phyloP scores from a whole-genome alignment of 1,140 invertebrate species.

The Caerostris darwini region DNA sequence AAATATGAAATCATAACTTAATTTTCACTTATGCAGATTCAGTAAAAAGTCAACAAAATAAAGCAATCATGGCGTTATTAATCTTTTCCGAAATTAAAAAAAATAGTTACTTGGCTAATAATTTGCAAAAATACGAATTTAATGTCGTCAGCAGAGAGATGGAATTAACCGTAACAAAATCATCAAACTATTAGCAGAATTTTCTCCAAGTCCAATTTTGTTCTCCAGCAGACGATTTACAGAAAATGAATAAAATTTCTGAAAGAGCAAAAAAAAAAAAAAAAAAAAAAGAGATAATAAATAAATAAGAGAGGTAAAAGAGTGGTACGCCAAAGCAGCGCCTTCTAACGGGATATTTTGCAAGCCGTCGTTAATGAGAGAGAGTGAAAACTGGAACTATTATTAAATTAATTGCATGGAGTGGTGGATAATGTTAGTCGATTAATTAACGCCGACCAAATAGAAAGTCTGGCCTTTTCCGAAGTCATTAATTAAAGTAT shows the following conservation, averaged over 20 bases:
- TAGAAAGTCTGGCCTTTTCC: constrained; percentile 74
- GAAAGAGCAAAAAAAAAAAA: constrained; percentile 20
- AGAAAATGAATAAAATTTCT: background rate
- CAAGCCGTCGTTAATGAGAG: constrained; percentile 73
- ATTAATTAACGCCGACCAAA: constrained; percentile 77
- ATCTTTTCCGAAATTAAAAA: too few relatives aligned
- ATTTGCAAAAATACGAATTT: too few relatives aligned
- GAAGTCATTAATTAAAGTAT: constrained; percentile 77
- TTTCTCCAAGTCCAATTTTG: background rate
- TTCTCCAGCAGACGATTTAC: constrained; percentile 44
- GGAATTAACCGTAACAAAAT: background rate
- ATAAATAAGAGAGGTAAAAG: background rate
- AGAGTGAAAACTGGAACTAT: constrained; percentile 75
- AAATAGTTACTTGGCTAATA: too few relatives aligned
- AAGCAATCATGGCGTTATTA: too few relatives aligned
- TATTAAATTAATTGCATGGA: constrained; percentile 78
- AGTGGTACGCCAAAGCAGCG: constrained; percentile 25
- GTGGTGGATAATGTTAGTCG: constrained; percentile 78
- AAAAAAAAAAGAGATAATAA: background rate
- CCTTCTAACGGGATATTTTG: constrained; percentile 66
- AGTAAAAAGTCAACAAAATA: too few relatives aligned
- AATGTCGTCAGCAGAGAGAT: too few relatives aligned
- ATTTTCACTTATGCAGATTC: too few relatives aligned
- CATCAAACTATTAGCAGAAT: background rate
- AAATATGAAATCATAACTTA: too few relatives aligned